Conservation (phyloP, 2,113 vertebrate genomes). For the Hippocampus abdominalis region DNA sequence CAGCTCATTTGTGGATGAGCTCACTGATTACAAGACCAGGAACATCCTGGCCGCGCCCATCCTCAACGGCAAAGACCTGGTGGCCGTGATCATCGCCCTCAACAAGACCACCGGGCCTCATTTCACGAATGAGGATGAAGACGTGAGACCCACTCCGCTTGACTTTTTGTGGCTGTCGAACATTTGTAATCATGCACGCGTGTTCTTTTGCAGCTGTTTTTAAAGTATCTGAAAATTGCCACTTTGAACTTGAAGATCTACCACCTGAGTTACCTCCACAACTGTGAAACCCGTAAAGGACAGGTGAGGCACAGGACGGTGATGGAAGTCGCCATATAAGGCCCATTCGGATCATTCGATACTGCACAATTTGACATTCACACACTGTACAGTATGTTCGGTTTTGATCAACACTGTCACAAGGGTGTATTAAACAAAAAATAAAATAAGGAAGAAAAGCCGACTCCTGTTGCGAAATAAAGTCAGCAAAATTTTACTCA, state of each 20-base stretch:
- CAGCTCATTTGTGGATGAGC: slow-evolving; percentile 74
- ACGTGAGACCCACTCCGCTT: slow-evolving; percentile 61
- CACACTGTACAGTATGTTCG: no score
- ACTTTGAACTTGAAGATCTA: slow-evolving; percentile 77
- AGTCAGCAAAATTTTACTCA: no score
- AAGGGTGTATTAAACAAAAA: no score
- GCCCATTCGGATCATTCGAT: no score
- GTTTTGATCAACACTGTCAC: no score
- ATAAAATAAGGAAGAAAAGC: no score
- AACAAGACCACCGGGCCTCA: slow-evolving; percentile 73
- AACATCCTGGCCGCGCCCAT: slow-evolving; percentile 72
- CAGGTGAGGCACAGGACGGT: slow-evolving; percentile 54
- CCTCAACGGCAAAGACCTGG: slow-evolving; percentile 78
- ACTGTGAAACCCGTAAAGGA: slow-evolving; percentile 80
- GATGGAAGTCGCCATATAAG: not conserved
- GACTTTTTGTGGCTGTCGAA: not conserved
- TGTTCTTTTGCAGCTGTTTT: slow-evolving; percentile 67
- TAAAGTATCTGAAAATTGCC: slow-evolving; percentile 78
- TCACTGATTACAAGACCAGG: slow-evolving; percentile 70
- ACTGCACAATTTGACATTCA: no score
- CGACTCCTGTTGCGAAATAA: no score
- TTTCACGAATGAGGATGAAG: slow-evolving; percentile 75
- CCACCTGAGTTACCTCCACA: slow-evolving; percentile 78
- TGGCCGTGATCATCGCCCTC: slow-evolving; percentile 76
- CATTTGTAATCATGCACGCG: not conserved